Base-by-base conservation (phyloP, 2,113 vertebrate species). In the Rhadina sibilatrix region DNA sequence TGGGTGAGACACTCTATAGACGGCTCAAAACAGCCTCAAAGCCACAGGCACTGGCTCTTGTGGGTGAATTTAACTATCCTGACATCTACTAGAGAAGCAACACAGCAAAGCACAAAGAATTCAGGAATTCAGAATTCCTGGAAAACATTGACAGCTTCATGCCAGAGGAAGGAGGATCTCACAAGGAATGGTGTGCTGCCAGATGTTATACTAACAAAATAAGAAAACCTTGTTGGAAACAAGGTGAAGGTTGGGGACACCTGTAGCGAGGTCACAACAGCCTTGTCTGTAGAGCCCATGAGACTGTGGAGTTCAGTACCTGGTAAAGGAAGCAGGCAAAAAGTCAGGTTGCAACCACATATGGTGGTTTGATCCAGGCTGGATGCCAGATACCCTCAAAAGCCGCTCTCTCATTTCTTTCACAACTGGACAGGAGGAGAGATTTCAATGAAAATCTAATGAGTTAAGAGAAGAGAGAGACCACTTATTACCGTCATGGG, bases 181-280 rank as follows among this genome's bases (percentile, higher is more conserved):
- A 25, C 13, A 35, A 40, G 20, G 78, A 60, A 25, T 22, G n/a
- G 8, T 25, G 20, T 18, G 38, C 6, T 75, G 7, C 30, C 30
- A 46, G 9, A 21, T 0, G 0, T 53, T 50, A 25, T 12, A 7
- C 12, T 46, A 30, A 38, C 2, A 12, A 57, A 72, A 11, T 7
- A 59, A 16, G 11, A 44, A 66, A 20, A 20, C 11, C 8, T 46
- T 46, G 5, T 11, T n/a, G 37, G 28, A 46, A 30, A 47, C 5
- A 37, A 46, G 18, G 1, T 47, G 53, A 53, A 53, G 15, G 11
- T 0, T 59, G 13, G 13, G 28, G 9, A 3, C 16, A 60, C n/a
- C 24, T 38, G n/a, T 10, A 38, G 12, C 0, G 1, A 15, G 15
- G 23, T 52, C 11, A 17, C 1, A 3, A 28, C 28, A 75, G 38